phyloP scores from a whole-genome alignment of 2,113 vertebrate species.

The Phoenicopterus ruber region DNA sequence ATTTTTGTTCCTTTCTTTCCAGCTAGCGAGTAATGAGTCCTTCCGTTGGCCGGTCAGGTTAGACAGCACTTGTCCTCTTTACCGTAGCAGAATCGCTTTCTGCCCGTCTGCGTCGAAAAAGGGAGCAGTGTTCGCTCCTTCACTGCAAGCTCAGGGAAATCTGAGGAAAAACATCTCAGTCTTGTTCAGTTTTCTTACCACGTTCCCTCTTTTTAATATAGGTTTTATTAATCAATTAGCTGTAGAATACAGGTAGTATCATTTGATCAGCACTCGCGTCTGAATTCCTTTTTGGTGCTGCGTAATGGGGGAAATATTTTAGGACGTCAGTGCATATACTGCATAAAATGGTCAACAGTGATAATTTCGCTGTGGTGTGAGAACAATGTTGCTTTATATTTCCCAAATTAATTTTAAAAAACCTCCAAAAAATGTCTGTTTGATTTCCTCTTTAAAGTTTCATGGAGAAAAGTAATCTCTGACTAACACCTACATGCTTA shows the following conservation, averaged over 20 bases:
- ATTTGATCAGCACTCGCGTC: accelerated
- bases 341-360: neutral
- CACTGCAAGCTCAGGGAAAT: neutral
- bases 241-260: neutral
- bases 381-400: neutral
- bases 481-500: accelerated
- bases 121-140: too few species aligned
- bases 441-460: neutral
- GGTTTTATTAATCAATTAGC: neutral
- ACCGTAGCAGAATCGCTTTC: accelerated
- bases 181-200: neutral
- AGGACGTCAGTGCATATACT: neutral
- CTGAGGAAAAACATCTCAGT: accelerated
- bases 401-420: neutral
- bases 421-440: neutral
- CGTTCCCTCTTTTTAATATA: accelerated
- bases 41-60: neutral
- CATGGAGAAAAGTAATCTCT: neutral
- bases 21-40: neutral
- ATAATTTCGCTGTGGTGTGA: neutral
- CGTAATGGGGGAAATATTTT: neutral
- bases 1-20: neutral
- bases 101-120: neutral
- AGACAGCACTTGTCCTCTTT: neutral
- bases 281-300: neutral